Evolutionary conservation across 1,140 invertebrate genomes (phyloP).

Genomic region (Drosophila azteca): DNA sequence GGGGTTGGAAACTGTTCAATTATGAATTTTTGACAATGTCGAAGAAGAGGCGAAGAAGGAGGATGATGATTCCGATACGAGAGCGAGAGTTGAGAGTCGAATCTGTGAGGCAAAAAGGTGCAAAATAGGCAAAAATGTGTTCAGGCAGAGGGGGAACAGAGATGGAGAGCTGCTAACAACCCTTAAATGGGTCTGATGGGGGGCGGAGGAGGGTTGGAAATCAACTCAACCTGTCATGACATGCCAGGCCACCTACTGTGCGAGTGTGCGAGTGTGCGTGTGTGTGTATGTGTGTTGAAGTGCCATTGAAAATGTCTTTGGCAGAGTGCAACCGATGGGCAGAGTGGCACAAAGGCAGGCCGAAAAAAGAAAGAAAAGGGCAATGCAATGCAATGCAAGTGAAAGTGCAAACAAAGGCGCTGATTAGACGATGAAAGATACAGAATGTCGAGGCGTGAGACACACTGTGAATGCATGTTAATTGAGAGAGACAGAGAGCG

Average conservation of each 20-base stretch:
- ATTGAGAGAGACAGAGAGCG: conserved; percentile 25
- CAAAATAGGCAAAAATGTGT: conserved; percentile 64
- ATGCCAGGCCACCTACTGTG: conserved; percentile 8
- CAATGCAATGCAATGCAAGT: conserved; percentile 62
- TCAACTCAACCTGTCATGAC: not conserved
- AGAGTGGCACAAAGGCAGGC: not conserved
- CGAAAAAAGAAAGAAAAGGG: conserved; percentile 33
- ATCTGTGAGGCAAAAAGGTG: conserved; percentile 50
- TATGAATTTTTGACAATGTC: conserved; percentile 79
- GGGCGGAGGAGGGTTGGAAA: not conserved
- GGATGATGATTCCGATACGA: conserved; percentile 4
- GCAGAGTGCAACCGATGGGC: conserved; percentile 49
- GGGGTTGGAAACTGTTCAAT: conserved; percentile 68
- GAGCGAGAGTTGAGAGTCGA: not conserved
- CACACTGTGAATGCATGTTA: conserved; percentile 50
- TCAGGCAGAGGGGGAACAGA: not conserved
- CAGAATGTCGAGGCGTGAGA: conserved; percentile 9
- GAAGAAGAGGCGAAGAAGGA: conserved; percentile 5
- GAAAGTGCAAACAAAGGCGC: conserved; percentile 71
- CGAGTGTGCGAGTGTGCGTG: conserved; percentile 23
- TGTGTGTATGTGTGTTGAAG: conserved; percentile 34
- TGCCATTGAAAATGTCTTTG: conserved; percentile 49
- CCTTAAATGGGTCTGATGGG: conserved; percentile 48
- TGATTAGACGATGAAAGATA: conserved; percentile 66
- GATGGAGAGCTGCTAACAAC: conserved; percentile 33